phyloP scores from a whole-genome alignment of 1,140 invertebrate genomes.

The Dysdera silvatica region DNA sequence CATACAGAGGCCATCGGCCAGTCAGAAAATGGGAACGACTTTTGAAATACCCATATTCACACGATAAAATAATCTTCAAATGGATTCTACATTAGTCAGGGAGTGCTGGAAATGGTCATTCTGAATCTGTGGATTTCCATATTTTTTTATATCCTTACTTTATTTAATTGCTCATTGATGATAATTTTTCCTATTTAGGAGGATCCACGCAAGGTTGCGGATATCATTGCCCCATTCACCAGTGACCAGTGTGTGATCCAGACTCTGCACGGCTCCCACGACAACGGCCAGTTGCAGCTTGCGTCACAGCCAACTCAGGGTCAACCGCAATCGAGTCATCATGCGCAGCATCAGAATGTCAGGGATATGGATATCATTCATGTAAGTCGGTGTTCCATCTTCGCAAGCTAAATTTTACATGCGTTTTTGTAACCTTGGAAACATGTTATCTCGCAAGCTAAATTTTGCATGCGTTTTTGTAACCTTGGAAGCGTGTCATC shows the following conservation, averaged over 20 bases:
- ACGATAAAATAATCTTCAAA: background rate
- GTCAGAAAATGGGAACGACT: no score
- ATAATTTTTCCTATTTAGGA: slow-evolving; percentile 13
- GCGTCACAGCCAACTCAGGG: slow-evolving; percentile 14
- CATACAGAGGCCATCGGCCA: no score
- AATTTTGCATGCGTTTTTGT: no score
- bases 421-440: no score
- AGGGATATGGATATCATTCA: slow-evolving; percentile 32
- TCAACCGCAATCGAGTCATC: slow-evolving; percentile 20
- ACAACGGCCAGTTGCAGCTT: slow-evolving; percentile 21
- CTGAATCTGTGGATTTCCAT: background rate
- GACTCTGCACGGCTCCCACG: slow-evolving; percentile 28
- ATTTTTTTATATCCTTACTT: background rate
- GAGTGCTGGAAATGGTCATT: no score
- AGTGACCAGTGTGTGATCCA: slow-evolving; percentile 31
- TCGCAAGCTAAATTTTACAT: no score
- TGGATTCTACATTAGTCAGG: no score
- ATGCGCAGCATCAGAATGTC: slow-evolving; percentile 32
- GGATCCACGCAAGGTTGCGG: slow-evolving; percentile 21
- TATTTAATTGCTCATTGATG: background rate
- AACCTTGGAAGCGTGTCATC: no score
- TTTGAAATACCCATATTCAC: no score
- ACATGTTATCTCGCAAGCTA: no score
- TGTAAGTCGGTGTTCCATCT: slow-evolving; percentile 30
- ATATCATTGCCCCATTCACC: slow-evolving; percentile 26